Percentiles rank a stretch among this genome's conserved stretches.
These are phyloP conservation scores for Dolichoris vasculosae DNA, from an alignment of 1,140 invertebrate genomes.

Conservation along the genomic window DNA sequence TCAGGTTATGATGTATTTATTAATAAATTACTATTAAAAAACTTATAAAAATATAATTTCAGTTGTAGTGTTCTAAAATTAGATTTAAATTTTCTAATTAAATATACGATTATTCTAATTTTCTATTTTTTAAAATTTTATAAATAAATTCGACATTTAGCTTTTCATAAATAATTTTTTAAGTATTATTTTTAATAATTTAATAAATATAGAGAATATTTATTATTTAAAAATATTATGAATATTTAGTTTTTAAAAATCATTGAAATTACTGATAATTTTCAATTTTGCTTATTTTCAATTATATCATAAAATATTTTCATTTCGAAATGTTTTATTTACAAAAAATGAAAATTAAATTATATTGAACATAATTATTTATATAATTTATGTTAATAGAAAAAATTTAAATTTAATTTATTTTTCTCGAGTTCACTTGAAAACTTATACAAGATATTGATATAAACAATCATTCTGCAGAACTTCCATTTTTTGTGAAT, in stretches of 20 bases:
- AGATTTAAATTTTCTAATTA: too few relatives aligned
- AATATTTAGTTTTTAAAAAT: too few relatives aligned
- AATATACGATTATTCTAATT: too few relatives aligned
- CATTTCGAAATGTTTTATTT: too few relatives aligned
- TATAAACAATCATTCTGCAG: slow-evolving; percentile 69
- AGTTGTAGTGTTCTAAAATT: neutral
- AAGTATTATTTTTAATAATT: neutral
- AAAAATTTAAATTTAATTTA: neutral
- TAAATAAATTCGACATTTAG: neutral
- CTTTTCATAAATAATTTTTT: slow-evolving; percentile 10
- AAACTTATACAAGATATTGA: slow-evolving; percentile 68
- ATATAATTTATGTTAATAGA: neutral
- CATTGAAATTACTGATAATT: too few relatives aligned
- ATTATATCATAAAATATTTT: neutral
- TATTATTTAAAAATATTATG: neutral
- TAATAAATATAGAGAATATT: slow-evolving; percentile 40
- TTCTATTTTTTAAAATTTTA: too few relatives aligned
- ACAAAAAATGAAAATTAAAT: neutral
- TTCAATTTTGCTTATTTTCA: too few relatives aligned
- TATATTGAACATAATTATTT: neutral
- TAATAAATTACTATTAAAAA: neutral
- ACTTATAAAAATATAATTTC: neutral
- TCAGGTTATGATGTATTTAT: slow-evolving; percentile 47
- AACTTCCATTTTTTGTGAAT: slow-evolving; percentile 69
- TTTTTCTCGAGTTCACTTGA: slow-evolving; percentile 66